Evolutionary conservation across 2,888 invertebrate genomes (phyloP), one percentile per base, ranked within the genome.

Genomic region (Anodontia alba): DNA sequence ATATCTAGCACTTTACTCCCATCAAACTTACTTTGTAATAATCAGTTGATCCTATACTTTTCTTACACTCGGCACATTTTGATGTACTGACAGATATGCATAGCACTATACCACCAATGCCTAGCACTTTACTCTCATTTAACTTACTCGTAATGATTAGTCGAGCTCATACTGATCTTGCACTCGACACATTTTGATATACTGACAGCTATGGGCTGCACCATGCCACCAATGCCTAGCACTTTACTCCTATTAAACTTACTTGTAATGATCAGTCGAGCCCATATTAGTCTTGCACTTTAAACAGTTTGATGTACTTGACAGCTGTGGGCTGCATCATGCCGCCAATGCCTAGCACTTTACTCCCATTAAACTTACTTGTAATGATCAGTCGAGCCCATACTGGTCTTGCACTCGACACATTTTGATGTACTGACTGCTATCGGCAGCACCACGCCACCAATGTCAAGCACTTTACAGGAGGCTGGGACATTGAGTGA

Each of bases 11-110:
- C 89, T 75, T 93, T 92, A 71, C 88, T n/a, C n/a, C n/a, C n/a
- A n/a, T n/a, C n/a, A n/a, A n/a, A n/a, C n/a, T 96, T 95, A 98
- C 97, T 96, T n/a, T 96, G 95, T 96, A 98, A 95, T 98, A 98
- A 57, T 92, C 92, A 2, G 86, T 78, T 15, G 88, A 88, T 7
- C 88, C 86, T 92, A 94, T 93, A 5, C 87, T 76, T 78, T 87
- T 90, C 72, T 92, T 90, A 84, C 94, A 94, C 80, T 94, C 94
- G 17, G 91, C 82, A 85, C 94, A 94, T 31, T 81, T 84, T 8
- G 83, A 66, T 23, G 76, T 81, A 31, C 83, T n/a, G 0, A 90
- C 87, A 15, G 68, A 76, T 0, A 68, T 33, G 0, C 90, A 89
- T 36, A 91, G 83, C 20, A 73, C 75, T 1, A 91, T 80, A 1